Evolutionary conservation across 2,797 vertebrate species (phyloP), one percentile per base, ranked within the genome.

Genomic region (Hemibagrus guttatus): DNA sequence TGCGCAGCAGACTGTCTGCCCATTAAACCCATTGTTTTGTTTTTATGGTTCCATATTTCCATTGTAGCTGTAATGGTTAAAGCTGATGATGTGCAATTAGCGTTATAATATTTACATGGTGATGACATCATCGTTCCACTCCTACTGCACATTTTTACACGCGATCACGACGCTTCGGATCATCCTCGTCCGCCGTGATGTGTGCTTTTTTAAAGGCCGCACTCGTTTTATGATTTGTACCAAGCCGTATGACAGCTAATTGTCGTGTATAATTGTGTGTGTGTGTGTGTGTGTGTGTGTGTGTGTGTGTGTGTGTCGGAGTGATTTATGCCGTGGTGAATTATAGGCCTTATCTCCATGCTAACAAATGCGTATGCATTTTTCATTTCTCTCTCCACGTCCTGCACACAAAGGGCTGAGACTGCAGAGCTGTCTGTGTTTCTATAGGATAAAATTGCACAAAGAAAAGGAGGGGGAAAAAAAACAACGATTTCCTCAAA

Each of bases 231-330:
- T 84, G 86, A 85, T 83, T 86, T 91, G 88, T 85, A 42, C 35
- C 85, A 49, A 84, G 84, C 35, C 63, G 83, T 86, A 58, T 88
- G 69, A 89, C 86, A 39, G 78, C 90, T 93, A 88, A 91, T 90
- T 92, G 79, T 86, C 84, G 69, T 89, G 89, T 92, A 87, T 90
- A 90, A 91, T 91, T 84, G 91, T 81, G 69, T 66, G 17, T 83
- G 74, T 58, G 35, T 46, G 58, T 63, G 12, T 46, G 78, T n/a
- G 31, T 42, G 56, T n/a, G 76, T 61, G 56, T 42, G 56, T 61
- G 56, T 79, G 85, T 58, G 46, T 75, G 23, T 26, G 52, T 78
- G 69, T 85, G 75, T 92, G 91, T 86, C 80, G 75, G 17, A 87
- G 88, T 82, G 89, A 92, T 88, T 91, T 84, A 87, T 90, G 86